phyloP scores from a whole-genome alignment of 2,797 vertebrate genomes.

The Oophaga sylvatica region DNA sequence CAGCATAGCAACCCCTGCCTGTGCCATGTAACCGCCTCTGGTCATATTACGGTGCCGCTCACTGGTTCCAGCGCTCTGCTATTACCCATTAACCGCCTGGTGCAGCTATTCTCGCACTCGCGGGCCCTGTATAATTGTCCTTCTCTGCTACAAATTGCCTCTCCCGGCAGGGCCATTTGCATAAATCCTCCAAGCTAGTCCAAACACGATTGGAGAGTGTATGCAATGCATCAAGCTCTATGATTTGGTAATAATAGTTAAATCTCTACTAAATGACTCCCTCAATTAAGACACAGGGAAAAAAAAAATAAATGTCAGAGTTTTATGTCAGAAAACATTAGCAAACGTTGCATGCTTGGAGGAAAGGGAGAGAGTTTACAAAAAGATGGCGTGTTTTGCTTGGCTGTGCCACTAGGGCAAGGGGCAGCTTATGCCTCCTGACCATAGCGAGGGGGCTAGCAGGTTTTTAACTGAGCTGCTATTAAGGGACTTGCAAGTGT shows the following conservation, averaged over 20 bases:
- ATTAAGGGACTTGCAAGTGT: conserved; percentile 6
- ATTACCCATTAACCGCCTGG: conserved; percentile 77
- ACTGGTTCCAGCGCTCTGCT: conserved; percentile 70
- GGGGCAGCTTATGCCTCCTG: conserved; percentile 19
- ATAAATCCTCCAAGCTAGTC: conserved; percentile 76
- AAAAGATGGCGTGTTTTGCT: conserved; percentile 28
- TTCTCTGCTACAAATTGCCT: conserved; percentile 80
- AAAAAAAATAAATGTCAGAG: conserved; percentile 71
- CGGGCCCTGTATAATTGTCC: conserved; percentile 77
- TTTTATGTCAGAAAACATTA: conserved; percentile 78
- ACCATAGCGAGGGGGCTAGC: neutral
- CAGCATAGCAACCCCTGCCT: conserved; percentile 69
- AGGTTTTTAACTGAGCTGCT: conserved; percentile 12
- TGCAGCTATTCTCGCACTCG: conserved; percentile 72
- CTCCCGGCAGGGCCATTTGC: conserved; percentile 79
- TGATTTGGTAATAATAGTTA: conserved; percentile 78
- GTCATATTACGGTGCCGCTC: conserved; percentile 73
- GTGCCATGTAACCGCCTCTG: conserved; percentile 69
- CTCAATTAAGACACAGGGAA: conserved; percentile 74
- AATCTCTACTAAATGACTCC: conserved; percentile 79
- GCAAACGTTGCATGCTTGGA: conserved; percentile 68
- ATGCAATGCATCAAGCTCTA: conserved; percentile 72
- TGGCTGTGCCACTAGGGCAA: neutral
- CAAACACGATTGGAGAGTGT: conserved; percentile 69
- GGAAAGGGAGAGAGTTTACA: conserved; percentile 26